phyloP scores from a whole-genome alignment of 2,797 vertebrate genomes.

The Poecilia velifera region DNA sequence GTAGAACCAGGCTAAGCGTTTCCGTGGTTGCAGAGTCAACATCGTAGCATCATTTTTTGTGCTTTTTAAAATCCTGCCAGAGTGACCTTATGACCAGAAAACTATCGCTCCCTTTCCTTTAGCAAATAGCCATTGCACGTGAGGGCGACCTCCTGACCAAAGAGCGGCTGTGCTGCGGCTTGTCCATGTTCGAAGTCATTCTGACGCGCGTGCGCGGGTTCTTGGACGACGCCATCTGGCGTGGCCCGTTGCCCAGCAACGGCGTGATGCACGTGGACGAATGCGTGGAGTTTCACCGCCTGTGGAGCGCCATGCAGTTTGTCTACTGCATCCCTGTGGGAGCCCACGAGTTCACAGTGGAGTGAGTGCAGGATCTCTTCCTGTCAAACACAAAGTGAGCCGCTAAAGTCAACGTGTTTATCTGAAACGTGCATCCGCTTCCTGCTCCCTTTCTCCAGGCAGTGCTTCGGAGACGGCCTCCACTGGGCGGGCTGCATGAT shows the following conservation, averaged over 20 bases:
- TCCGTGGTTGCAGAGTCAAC: not conserved
- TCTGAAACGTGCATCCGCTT: not conserved
- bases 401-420: not conserved
- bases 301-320: conserved; percentile 99
- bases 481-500: conserved; percentile 99
- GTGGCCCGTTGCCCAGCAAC: conserved; percentile 93
- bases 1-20: conserved; percentile 64
- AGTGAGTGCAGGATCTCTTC: conserved; percentile 82
- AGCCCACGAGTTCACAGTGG: conserved; percentile 96
- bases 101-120: not conserved
- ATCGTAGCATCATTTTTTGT: too few relatives aligned
- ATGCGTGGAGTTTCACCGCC: conserved; percentile 96
- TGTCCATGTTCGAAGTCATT: conserved; percentile 99
- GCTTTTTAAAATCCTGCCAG: not conserved
- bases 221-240: conserved; percentile 96
- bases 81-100: not conserved
- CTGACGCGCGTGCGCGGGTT: conserved; percentile 91
- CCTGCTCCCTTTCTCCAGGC: conserved; percentile 74
- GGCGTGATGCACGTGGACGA: conserved; percentile 99
- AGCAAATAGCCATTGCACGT: conserved; percentile 98
- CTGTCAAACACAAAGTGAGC: not conserved
- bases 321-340: conserved; percentile 99
- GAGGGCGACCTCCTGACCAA: conserved; percentile 98
- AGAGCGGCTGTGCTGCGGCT: conserved; percentile 95
- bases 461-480: conserved; percentile 96